These are phyloP conservation scores for Caenorhabditis brenneri DNA, from an alignment of 1,140 invertebrate species.

Conservation along the genomic window DNA sequence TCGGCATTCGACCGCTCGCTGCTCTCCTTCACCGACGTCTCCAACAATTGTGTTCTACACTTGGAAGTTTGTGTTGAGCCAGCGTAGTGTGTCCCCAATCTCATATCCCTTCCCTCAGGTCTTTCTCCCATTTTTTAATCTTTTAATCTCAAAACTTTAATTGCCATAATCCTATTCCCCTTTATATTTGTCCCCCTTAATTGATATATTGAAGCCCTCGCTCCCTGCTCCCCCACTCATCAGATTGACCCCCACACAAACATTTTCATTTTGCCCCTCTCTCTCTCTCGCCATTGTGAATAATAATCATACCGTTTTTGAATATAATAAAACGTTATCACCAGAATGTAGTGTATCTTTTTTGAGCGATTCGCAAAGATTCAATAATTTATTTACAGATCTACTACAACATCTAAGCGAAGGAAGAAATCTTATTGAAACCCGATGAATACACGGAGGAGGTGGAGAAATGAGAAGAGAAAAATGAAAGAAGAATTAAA, in stretches of 20 bases:
- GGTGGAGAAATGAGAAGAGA: background rate
- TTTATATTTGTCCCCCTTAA: background rate
- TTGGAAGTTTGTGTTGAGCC: background rate
- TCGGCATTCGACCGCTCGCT: background rate
- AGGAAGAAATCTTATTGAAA: background rate
- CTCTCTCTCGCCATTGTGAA: background rate
- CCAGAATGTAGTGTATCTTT: background rate
- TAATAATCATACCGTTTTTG: conserved; percentile 30
- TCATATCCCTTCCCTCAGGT: background rate
- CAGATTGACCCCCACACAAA: conserved; percentile 7
- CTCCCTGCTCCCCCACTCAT: background rate
- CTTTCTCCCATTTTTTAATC: background rate
- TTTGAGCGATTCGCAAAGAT: too few species aligned
- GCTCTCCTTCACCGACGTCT: conserved; percentile 10
- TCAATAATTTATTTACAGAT: background rate
- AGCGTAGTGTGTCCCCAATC: too few species aligned
- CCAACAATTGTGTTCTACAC: conserved; percentile 8
- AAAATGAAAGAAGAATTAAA: background rate
- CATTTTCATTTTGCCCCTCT: background rate
- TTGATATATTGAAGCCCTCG: background rate
- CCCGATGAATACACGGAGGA: too few species aligned
- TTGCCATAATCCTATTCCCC: background rate
- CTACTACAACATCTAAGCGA: background rate
- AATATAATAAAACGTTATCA: conserved; percentile 37
- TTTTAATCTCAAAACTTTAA: conserved; percentile 30